Evolutionary conservation across 2,113 vertebrate genomes (phyloP).

Genomic region (Hucho hucho): DNA sequence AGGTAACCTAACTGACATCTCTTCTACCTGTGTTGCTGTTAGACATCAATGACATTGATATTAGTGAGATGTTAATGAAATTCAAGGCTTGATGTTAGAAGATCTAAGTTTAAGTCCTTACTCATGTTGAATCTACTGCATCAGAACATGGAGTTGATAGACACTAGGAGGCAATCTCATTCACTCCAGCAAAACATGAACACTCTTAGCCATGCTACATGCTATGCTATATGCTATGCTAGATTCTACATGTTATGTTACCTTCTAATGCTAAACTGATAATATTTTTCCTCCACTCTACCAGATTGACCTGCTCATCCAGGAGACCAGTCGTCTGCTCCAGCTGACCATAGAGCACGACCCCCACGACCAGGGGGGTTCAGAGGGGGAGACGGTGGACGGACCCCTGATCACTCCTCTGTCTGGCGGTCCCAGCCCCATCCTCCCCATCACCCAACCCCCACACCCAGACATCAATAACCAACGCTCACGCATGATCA

Average conservation of each 20-base stretch:
- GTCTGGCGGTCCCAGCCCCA: constrained; percentile 63
- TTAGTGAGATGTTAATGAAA: too few species aligned
- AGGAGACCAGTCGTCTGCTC: constrained; percentile 91
- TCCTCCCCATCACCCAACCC: constrained; percentile 66
- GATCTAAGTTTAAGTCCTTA: too few species aligned
- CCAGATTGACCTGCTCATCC: constrained; percentile 93
- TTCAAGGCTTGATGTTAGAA: too few species aligned
- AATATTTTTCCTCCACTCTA: background rate
- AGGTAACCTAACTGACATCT: constrained; percentile 71
- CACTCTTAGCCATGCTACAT: too few species aligned
- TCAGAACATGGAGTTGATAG: too few species aligned
- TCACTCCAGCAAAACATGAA: too few species aligned
- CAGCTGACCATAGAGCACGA: constrained; percentile 95
- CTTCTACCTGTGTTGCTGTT: too few species aligned
- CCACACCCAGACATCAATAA: constrained; percentile 70
- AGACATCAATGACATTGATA: too few species aligned
- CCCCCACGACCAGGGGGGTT: constrained; percentile 76
- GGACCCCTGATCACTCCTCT: constrained; percentile 71
- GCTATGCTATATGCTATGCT: too few species aligned
- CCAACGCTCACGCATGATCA: constrained; percentile 75
- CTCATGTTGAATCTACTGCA: too few species aligned
- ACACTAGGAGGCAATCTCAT: too few species aligned
- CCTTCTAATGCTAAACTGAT: background rate
- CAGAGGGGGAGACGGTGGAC: constrained; percentile 57
- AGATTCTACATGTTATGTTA: background rate